Base-by-base conservation (phyloP, 1,140 invertebrate genomes). In the Drosophila simulans region DNA sequence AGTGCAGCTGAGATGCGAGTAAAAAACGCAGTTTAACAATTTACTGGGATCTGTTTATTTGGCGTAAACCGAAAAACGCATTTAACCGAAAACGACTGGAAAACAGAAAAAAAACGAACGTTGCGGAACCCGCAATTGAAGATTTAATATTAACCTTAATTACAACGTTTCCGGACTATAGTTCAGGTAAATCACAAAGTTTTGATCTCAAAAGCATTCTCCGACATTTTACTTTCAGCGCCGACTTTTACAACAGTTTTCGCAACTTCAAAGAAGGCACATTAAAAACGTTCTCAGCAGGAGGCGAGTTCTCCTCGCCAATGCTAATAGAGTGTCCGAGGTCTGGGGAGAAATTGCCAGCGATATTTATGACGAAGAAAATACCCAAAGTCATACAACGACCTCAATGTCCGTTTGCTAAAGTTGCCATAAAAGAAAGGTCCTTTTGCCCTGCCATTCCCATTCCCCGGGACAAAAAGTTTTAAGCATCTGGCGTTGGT, bases 381-480 rank as follows among this genome's bases (percentile, higher is more conserved):
- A 68, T 56, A 70, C 57, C 72, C 27, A 79, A 83, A 84, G 48
- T 55, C 71, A 76, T 76, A 84, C 56, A 83, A 80, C 72, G 77
- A 79, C 72, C 77, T 89, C 80, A 84, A 88, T 88, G 84, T 89
- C 80, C 84, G 83, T 88, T 88, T 88, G 80, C 49, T 70, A 84
- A 88, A 88, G 76, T 89, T 89, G 71, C 69, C 55, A 76, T 71
- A 84, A 89, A 88, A 80, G 77, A 77, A 71, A 17, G 42, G 51
- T 7, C 66, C 51, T 27, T 31, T 31, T 10, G 17, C 22, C 39
- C 8, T 42, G 40, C 42, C 42, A 20, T 22, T 45, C 8, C 20
- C 60, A 22, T 10, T 15, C 12, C 22, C 17, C n/a, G 17, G 31
- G n/a, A 43, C 20, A 25, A 37, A 64, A 80, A 70, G 52, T 77